Base-by-base conservation (phyloP, 1,140 invertebrate species). In the Drosophila bocki region DNA sequence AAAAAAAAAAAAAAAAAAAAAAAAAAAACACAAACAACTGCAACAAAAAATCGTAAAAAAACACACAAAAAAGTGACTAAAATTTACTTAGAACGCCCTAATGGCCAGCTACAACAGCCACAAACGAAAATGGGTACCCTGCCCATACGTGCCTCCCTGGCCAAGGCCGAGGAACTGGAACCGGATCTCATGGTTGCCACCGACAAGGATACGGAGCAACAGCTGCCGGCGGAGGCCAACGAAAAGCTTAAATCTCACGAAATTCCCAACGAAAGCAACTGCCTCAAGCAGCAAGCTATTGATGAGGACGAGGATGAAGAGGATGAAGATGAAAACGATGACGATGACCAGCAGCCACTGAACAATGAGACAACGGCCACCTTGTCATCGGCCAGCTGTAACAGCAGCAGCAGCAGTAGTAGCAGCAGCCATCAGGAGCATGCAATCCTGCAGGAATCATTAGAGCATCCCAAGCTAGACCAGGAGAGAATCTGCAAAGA, bases 41-140 rank as follows among this genome's bases (percentile, higher is more conserved):
- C 19, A 45, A 85, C 59, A 63, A 77, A 74, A 53, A 51, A 13
- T 13, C 13, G 11, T 11, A 29, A 35, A 57, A 57, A 56, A 56
- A 39, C 41, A 33, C 19, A 45, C 44, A 45, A 72, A 69, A 70
- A 72, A 72, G 83, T 87, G 79, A 87, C 76, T 87, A 88, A 88
- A 90, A 90, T 85, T 85, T 88, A 85, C 85, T 80, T 88, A 88
- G 84, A 91, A 75, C 75, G 86, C 75, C 63, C 53, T 26, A 56
- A 39, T 56, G 53, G 53, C 35, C 53, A 56, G 35, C 53, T 56
- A 56, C 53, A 56, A 39, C 53, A 77, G 75, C 74, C 70, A 59
- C 71, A 84, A 54, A 77, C 71, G 57, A 51, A 74, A 72, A 63
- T 78, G 64, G 74, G 74, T 42, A 72, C 59, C 35, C 48, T 61